Base-by-base conservation (phyloP, 2,888 invertebrate genomes). In the Lucinisca nassula region DNA sequence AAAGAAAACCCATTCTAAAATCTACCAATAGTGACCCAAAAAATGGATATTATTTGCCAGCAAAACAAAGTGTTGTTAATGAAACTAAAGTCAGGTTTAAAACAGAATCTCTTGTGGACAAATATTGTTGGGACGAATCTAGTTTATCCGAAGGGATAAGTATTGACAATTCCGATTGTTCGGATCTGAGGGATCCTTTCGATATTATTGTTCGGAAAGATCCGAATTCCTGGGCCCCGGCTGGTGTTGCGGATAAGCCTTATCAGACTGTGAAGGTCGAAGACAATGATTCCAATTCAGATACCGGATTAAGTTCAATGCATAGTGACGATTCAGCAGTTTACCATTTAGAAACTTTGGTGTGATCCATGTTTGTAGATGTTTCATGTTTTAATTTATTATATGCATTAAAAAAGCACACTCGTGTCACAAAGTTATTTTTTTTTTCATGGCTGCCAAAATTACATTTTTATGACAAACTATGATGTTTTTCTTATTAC, bases 261-360 rank as follows among this genome's bases (percentile, higher is more conserved):
- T 88, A 88, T 79, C 78, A 88, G 61, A 89, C 86, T n/a, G 90
- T 87, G 17, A 92, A 91, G 87, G 88, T 88, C 8, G 95, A 95
- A 78, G 96, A 96, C 79, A 95, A 95, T 35, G 97, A 97, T 90
- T 96, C 96, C 0, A 97, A 97, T 88, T 97, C 97, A 0, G 97
- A 97, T 91, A 97, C 97, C 0, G 97, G 97, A 0, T 95, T 97
- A 4, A 97, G 97, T 92, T 97, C 97, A 0, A 94, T 97, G 89
- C 97, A 97, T 88, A 97, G 96, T 80, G 95, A 95, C 84, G 95
- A 94, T 80, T 91, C 93, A 0, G 87, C 92, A n/a, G 89, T 90
- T 49, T 89, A 90, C 72, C 90, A 90, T 73, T 84, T 95, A 51
- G 95, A 95, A 85, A 95, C 95, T 0, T 84, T 95, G 67, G 95